Conservation (phyloP, 2,113 vertebrate genomes). For the Podarcis raffonei region DNA sequence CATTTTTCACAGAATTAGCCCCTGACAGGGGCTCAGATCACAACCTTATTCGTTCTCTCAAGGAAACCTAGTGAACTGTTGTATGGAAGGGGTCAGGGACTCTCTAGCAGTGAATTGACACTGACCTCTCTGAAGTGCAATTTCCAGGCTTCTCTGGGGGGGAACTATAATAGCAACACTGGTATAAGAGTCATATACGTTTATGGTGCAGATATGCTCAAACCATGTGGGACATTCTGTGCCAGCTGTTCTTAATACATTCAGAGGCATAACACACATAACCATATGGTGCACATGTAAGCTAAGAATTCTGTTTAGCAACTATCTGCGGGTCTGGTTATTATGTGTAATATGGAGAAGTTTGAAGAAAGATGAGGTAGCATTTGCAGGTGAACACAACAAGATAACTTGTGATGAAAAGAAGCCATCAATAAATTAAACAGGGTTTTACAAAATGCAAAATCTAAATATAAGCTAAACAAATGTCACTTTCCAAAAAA, state of each 20-base stretch:
- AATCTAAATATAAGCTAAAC: not conserved
- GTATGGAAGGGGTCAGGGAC: not conserved
- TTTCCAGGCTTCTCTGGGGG: not conserved
- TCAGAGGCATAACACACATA: not conserved
- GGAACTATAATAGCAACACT: not conserved
- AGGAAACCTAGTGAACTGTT: not conserved
- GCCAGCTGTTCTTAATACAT: not conserved
- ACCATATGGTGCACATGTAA: not conserved
- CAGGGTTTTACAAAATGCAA: not conserved
- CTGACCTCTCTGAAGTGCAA: not conserved
- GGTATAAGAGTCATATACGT: not conserved
- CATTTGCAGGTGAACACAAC: not conserved
- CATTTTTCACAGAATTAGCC: too few species aligned
- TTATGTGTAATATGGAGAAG: not conserved
- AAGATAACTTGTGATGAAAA: not conserved
- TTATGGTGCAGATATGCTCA: not conserved
- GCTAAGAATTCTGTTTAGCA: not conserved
- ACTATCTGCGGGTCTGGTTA: not conserved
- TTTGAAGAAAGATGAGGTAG: not conserved
- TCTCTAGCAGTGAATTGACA: not conserved
- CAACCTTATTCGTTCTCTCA: not conserved
- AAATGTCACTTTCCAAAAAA: not conserved
- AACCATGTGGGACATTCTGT: not conserved
- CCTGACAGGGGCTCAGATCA: not conserved
- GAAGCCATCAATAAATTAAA: not conserved